Conservation (phyloP, 1,140 invertebrate genomes). For the Scaptodrosophila lebanonensis region DNA sequence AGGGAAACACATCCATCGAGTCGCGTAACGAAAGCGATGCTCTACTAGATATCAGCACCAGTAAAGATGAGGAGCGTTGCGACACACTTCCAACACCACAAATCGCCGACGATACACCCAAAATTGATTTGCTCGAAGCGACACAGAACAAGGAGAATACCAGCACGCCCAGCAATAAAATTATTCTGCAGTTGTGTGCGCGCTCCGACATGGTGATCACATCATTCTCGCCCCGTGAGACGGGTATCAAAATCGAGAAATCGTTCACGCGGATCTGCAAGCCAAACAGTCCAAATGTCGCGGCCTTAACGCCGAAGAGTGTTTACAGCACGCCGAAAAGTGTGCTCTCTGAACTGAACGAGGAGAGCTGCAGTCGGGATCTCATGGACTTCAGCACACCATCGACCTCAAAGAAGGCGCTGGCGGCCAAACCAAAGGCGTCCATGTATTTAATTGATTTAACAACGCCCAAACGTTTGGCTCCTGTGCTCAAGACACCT, state of each 20-base stretch:
- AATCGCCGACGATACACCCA: slow-evolving; percentile 26
- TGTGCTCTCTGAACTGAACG: slow-evolving; percentile 50
- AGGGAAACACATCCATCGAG: slow-evolving; percentile 65
- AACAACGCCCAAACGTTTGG: slow-evolving; percentile 57
- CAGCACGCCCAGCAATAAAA: slow-evolving; percentile 41
- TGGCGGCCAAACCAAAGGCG: slow-evolving; percentile 21
- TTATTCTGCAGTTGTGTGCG: slow-evolving; percentile 42
- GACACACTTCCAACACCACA: slow-evolving; percentile 4
- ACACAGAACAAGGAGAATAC: slow-evolving; percentile 68
- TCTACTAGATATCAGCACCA: slow-evolving; percentile 5
- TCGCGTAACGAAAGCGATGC: slow-evolving; percentile 9
- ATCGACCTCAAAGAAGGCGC: slow-evolving; percentile 53
- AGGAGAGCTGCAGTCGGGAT: slow-evolving; percentile 57
- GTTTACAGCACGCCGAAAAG: slow-evolving; percentile 66
- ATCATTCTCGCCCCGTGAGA: slow-evolving; percentile 65
- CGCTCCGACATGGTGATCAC: slow-evolving; percentile 64
- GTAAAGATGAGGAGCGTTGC: neutral
- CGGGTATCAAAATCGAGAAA: slow-evolving; percentile 63
- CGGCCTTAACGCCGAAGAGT: slow-evolving; percentile 51
- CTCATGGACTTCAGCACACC: slow-evolving; percentile 49
- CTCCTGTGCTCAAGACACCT: too few species aligned
- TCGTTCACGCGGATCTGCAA: slow-evolving; percentile 54
- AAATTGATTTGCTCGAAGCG: slow-evolving; percentile 61
- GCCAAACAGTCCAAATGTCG: slow-evolving; percentile 15
- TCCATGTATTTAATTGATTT: slow-evolving; percentile 68